These are phyloP conservation scores for Rhinella marina DNA, from an alignment of 2,797 vertebrate species.

Conservation along the genomic window DNA sequence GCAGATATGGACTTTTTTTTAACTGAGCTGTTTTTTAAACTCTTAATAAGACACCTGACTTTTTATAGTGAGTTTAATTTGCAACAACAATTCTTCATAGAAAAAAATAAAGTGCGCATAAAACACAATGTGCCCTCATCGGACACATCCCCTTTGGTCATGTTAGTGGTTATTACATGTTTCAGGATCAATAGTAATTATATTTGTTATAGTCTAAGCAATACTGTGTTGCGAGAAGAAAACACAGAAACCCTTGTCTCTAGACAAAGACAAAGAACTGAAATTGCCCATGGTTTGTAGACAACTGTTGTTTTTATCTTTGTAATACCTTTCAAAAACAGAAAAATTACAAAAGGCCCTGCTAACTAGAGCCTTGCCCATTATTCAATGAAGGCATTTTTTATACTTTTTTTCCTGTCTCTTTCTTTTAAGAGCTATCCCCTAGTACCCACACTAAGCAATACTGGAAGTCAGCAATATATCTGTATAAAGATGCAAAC, in stretches of 20 bases:
- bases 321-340: constrained; percentile 13
- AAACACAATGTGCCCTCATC: constrained; percentile 20
- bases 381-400: not conserved
- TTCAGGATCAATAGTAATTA: constrained; percentile 57
- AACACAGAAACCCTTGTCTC: constrained; percentile 4
- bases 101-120: constrained; percentile 5
- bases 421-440: constrained; percentile 15
- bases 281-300: not conserved
- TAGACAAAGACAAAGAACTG: constrained; percentile 2
- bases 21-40: not conserved
- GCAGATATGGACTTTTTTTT: not conserved
- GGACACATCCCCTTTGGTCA: constrained; percentile 35
- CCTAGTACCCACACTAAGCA: constrained; percentile 2
- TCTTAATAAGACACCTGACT: not conserved
- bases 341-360: constrained; percentile 13
- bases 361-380: constrained; percentile 19
- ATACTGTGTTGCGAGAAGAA: constrained; percentile 17
- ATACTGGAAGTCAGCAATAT: constrained; percentile 30
- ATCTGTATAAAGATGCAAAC: constrained; percentile 9
- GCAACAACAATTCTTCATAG: not conserved
- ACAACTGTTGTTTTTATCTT: constrained; percentile 33
- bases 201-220: constrained; percentile 44
- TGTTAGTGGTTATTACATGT: constrained; percentile 51
- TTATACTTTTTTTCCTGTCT: not conserved
- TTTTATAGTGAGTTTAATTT: not conserved